Base-by-base conservation (phyloP, 2,888 invertebrate species). In the Cantharis lateralis region DNA sequence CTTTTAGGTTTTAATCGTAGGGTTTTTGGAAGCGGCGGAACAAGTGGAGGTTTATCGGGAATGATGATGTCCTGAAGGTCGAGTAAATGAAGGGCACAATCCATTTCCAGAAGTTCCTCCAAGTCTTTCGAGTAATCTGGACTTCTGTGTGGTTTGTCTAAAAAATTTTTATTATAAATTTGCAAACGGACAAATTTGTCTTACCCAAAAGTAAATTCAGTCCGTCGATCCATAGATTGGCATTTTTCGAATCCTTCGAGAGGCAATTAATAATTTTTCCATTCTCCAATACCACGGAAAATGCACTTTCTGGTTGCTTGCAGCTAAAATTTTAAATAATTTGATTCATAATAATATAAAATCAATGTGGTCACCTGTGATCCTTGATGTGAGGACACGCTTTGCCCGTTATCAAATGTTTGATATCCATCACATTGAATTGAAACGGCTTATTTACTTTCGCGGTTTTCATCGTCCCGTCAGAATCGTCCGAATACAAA, bases 151-250 rank as follows among this genome's bases (percentile, higher is more conserved):
- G 81, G 75, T 76, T 82, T 82, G 10, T 80, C 85, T 82, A 66
- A 26, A 75, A n/a, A 61, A 16, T 15, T 13, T 28, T 4, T 1
- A 10, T 15, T 64, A 24, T 15, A 24, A 24, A n/a, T 48, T 62
- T 61, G 4, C 16, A 24, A 61, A 28, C 61, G 10, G 1, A 1
- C 15, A 11, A 4, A 48, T 68, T 68, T 24, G 16, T 62, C 71
- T 80, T 83, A 87, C 87, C 85, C 80, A 84, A 80, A 26, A 88
- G 78, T 70, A 87, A 80, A 80, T 85, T 82, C 16, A 88, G 83
- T 7, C 84, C 88, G 73, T 86, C 86, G n/a, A 84, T 84, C 88
- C 88, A 88, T 71, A 85, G 83, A 68, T 83, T 82, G 11, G 87
- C 86, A 1, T 80, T 84, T 77, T 81, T 82, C 71, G 82, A 83